Evolutionary conservation across 1,140 invertebrate genomes (phyloP).

Genomic region (Drosophila willistoni): DNA sequence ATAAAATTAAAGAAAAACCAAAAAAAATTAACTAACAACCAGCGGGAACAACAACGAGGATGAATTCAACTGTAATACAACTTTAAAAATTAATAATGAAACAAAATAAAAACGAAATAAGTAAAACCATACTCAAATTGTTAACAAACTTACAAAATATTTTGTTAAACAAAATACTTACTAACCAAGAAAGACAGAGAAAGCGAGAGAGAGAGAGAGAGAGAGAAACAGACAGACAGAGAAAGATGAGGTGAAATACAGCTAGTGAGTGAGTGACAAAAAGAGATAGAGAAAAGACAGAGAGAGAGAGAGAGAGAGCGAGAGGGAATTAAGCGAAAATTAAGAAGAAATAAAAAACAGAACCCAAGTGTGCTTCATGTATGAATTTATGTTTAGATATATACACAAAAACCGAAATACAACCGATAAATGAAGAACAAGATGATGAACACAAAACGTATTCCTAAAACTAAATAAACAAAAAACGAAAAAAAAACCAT

Average conservation of each 20-base stretch:
- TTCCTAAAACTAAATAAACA: constrained; percentile 42
- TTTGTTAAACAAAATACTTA: constrained; percentile 61
- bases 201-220: neutral
- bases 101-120: constrained; percentile 20
- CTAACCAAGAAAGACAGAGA: constrained; percentile 21
- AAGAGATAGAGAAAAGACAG: neutral
- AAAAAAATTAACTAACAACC: constrained; percentile 53
- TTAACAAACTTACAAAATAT: constrained; percentile 67
- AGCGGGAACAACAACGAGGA: constrained; percentile 83
- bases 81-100: constrained; percentile 48
- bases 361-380: constrained; percentile 83
- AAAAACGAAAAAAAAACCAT: constrained; percentile 34
- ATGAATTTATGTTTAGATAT: constrained; percentile 81
- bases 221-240: neutral
- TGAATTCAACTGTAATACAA: constrained; percentile 75
- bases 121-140: constrained; percentile 49
- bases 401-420: constrained; percentile 47
- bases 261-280: neutral
- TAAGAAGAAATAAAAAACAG: constrained; percentile 58
- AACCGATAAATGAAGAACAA: constrained; percentile 5
- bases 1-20: constrained; percentile 29
- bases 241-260: neutral
- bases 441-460: constrained; percentile 42
- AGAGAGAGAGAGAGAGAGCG: neutral
- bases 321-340: constrained; percentile 36